Base-by-base conservation (phyloP, 2,113 vertebrate genomes). In the Etheostoma spectabile region DNA sequence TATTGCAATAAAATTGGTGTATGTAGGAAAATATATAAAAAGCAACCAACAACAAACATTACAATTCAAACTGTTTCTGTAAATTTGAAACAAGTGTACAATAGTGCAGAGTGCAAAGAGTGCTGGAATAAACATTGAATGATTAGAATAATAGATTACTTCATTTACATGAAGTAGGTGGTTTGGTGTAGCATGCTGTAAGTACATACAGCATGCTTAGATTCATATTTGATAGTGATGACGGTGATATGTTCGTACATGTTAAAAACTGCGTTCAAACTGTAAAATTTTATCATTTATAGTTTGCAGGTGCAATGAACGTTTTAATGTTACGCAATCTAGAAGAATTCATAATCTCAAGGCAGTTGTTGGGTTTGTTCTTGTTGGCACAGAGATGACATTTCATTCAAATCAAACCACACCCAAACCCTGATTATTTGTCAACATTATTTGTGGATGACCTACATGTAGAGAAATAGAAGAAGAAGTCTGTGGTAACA, bases 341-440 rank as follows among this genome's bases (percentile, higher is more conserved):
- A 8, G 27, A 45, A 49, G 30, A 21, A 22, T 57, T 65, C 53
- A 52, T 10, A 7, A 18, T n/a, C 21, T 55, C 46, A 60, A 63
- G 75, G 65, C 57, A 69, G 30, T 7, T 42, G 27, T 10, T 4
- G 49, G 57, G 70, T 79, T 42, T 76, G 55, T 77, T 71, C 57
- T 8, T 57, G n/a, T 72, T 76, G 66, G 55, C 55, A 69, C 12
- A 15, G 45, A 76, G 48, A 61, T 57, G 8, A 16, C 14, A 1
- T 38, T 71, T 57, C 80, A 79, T 2, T 82, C 33, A 63, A n/a
- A 72, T 76, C n/a, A 38, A 51, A 45, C 46, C n/a, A 56, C 52
- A 59, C 42, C 46, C 46, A 42, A 42, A 3, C 57, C 21, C 13
- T 12, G 6, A 33, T 62, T 72, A 48, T 69, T 38, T 10, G 24